A percentile compares a stretch with the other conserved stretches of the same genome.
phyloP scores from a whole-genome alignment of 2,797 vertebrate species.

The Clarias fuscus region DNA sequence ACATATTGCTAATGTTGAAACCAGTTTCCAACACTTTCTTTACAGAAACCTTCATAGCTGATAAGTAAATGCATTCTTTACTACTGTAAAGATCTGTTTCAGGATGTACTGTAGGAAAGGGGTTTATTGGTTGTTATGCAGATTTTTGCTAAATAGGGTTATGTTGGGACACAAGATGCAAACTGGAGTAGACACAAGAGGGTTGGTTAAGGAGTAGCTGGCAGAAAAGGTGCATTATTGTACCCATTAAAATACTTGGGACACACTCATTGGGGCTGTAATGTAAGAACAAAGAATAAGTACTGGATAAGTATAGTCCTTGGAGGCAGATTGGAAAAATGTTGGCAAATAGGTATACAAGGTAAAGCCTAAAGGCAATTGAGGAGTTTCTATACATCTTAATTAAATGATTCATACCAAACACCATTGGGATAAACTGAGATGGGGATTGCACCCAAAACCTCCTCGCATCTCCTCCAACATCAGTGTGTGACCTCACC shows the following conservation, averaged over 20 bases:
- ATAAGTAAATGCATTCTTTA: background rate
- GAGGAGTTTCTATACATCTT: background rate
- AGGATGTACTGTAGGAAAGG: background rate
- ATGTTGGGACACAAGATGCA: background rate
- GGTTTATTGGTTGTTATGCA: background rate
- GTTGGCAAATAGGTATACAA: background rate
- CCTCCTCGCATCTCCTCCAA: background rate
- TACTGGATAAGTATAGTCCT: background rate
- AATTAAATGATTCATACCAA: background rate
- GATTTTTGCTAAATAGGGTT: background rate
- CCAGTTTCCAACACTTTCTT: background rate
- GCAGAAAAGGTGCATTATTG: background rate
- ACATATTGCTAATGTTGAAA: background rate
- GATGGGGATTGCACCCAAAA: background rate
- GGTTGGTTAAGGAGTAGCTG: background rate
- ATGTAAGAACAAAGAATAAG: background rate
- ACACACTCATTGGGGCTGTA: too few relatives aligned
- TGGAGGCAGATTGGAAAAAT: background rate
- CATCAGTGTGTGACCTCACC: background rate
- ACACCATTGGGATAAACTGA: background rate
- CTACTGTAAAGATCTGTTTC: background rate
- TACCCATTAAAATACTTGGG: background rate
- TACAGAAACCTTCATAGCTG: background rate
- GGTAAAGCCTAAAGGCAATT: background rate
- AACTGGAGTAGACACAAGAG: background rate